phyloP scores from a whole-genome alignment of 2,797 vertebrate genomes.

The Nannoperca australis region DNA sequence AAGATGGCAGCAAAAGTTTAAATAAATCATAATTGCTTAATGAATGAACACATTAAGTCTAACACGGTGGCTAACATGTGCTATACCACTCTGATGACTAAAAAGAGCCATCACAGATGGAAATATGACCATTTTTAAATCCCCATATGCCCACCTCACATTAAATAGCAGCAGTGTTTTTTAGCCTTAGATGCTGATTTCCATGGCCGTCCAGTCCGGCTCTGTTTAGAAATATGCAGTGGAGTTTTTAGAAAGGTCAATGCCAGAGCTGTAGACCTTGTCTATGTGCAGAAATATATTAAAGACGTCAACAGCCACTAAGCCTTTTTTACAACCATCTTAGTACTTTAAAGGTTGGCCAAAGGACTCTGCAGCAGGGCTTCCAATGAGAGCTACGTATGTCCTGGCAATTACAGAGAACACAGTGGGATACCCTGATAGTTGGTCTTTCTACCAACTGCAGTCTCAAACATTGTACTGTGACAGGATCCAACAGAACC shows the following conservation, averaged over 20 bases:
- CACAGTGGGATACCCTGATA: conserved; percentile 29
- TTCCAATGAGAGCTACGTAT: conserved; percentile 39
- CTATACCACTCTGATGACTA: conserved; percentile 51
- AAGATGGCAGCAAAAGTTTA: conserved; percentile 49
- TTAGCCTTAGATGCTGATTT: conserved; percentile 62
- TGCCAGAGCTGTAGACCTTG: conserved; percentile 38
- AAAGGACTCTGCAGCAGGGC: conserved; percentile 42
- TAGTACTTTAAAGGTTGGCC: conserved; percentile 56
- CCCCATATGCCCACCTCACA: conserved; percentile 33
- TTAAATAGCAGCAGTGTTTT: conserved; percentile 60
- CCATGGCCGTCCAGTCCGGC: conserved; percentile 14
- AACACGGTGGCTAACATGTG: conserved; percentile 53
- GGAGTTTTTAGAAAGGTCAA: conserved; percentile 58
- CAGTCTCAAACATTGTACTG: not conserved
- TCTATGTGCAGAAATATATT: conserved; percentile 58
- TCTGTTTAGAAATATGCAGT: conserved; percentile 43
- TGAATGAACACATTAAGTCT: conserved; percentile 52
- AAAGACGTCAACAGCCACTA: conserved; percentile 58
- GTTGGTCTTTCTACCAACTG: conserved; percentile 12
- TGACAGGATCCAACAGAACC: conserved; percentile 10
- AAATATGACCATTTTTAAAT: conserved; percentile 37
- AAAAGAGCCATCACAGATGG: conserved; percentile 49
- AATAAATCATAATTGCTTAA: conserved; percentile 51
- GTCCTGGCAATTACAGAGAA: conserved; percentile 24
- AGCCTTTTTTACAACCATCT: conserved; percentile 60